Base-by-base conservation (phyloP, 2,113 vertebrate species). In the Telmatochromis brichardi region DNA sequence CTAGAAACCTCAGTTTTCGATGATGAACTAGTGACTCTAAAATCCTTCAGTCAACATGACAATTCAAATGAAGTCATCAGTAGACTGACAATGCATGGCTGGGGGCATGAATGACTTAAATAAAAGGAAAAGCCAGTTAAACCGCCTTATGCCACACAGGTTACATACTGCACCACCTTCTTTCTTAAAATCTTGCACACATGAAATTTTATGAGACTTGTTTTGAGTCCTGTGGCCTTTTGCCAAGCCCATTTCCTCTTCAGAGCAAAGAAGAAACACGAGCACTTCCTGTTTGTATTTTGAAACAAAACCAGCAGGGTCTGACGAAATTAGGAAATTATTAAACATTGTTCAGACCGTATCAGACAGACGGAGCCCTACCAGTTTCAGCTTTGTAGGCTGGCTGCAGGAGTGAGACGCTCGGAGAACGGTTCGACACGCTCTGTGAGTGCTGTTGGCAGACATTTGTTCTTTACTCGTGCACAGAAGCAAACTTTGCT, bases 291-390 rank as follows among this genome's bases (percentile, higher is more conserved):
- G 80, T 91, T 86, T 85, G 83, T 21, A 7, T 35, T 55, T 73
- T 90, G 78, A 88, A 90, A 86, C 83, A 65, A 90, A 84, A 86
- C 84, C 86, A 85, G 50, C 63, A 11, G 81, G 23, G 82, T 90
- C 63, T 81, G 82, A 86, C 42, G 6, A 89, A 50, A 68, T 85
- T 88, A 88, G 87, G 82, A 83, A 94, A 93, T 92, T 81, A 92
- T 93, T 90, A 86, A 78, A 81, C 65, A 37, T 40, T 93, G 91
- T 94, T 92, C 88, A 92, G 84, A 78, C 63, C 86, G 76, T 35
- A 80, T 73, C 84, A 91, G 63, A 88, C 80, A 83, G 68, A 23
- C 63, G 51, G 60, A 40, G 80, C 9, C 11, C 31, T 28, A 85
- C 82, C 23, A 12, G 91, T 82, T 31, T 17, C 7, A 63, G 65